These are phyloP conservation scores for Erpetoichthys calabaricus DNA, from an alignment of 2,797 vertebrate genomes.

Conservation along the genomic window DNA sequence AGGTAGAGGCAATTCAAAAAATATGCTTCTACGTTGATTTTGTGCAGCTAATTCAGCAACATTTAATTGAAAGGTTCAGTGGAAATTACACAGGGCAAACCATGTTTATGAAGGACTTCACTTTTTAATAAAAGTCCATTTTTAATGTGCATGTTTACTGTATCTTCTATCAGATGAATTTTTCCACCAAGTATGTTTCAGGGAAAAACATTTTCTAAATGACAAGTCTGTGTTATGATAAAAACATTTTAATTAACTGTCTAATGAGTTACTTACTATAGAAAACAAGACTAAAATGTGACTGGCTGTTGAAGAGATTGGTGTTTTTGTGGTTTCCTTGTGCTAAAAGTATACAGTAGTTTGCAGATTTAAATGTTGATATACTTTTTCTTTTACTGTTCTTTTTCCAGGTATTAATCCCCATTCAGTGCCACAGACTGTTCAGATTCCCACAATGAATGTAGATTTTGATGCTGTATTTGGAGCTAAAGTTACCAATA, in stretches of 20 bases:
- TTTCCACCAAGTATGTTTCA: too few relatives aligned
- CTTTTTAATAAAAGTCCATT: neutral
- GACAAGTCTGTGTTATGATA: too few relatives aligned
- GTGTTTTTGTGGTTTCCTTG: neutral
- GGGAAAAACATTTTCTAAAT: too few relatives aligned
- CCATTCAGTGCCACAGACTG: constrained; percentile 45
- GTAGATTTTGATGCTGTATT: constrained; percentile 89
- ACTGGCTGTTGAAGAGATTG: too few relatives aligned
- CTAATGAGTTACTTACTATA: too few relatives aligned
- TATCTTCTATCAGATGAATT: neutral
- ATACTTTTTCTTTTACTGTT: constrained; percentile 22
- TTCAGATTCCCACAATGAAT: constrained; percentile 46
- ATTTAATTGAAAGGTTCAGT: too few relatives aligned
- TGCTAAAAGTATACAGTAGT: neutral
- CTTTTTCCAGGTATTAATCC: constrained; percentile 45
- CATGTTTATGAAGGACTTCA: too few relatives aligned
- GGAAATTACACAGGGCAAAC: too few relatives aligned
- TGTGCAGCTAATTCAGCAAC: too few relatives aligned
- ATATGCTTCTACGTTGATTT: constrained; percentile 31
- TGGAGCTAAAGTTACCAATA: constrained; percentile 56
- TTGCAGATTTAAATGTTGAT: neutral
- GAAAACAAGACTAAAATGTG: too few relatives aligned
- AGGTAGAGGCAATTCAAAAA: constrained; percentile 48
- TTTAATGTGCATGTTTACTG: neutral
- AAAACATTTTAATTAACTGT: too few relatives aligned